These are phyloP conservation scores for Isurus oxyrinchus DNA, from an alignment of 2,113 vertebrate genomes.

Conservation along the genomic window DNA sequence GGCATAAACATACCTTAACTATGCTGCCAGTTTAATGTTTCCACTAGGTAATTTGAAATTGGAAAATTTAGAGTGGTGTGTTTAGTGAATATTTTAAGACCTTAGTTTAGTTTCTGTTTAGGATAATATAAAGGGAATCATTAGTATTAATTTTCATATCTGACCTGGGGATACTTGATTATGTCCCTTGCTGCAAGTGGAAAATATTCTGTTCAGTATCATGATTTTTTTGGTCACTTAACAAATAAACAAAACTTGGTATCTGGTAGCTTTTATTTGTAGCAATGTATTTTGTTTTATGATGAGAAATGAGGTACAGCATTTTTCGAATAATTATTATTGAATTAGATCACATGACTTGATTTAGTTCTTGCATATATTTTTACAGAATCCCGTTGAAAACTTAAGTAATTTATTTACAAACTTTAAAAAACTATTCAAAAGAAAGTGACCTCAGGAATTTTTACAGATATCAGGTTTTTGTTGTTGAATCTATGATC, in stretches of 20 bases:
- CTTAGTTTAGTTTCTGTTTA: not conserved
- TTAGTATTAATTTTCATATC: not conserved
- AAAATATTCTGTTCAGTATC: not conserved
- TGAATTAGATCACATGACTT: not conserved
- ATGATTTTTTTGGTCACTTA: not conserved
- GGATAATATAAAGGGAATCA: not conserved
- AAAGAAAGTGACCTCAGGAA: not conserved
- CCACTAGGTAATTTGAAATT: not conserved
- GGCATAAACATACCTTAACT: not conserved
- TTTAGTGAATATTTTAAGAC: not conserved
- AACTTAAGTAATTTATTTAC: not conserved
- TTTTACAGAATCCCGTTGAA: not conserved
- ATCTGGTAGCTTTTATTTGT: not conserved
- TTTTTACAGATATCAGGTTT: not conserved
- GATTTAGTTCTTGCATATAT: not conserved
- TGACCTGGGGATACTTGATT: not conserved
- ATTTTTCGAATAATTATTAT: constrained; percentile 8
- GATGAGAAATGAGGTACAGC: not conserved
- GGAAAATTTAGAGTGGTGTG: not conserved
- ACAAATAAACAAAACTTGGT: not conserved
- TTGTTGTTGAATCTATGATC: not conserved
- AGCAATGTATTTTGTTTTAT: not conserved
- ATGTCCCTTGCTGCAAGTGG: not conserved
- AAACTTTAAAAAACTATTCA: not conserved
- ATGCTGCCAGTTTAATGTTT: not conserved